Percentiles rank a stretch among this genome's conserved stretches.
These are phyloP conservation scores for Dasyurus viverrinus DNA, from an alignment of 2,113 vertebrate species.

Conservation along the genomic window DNA sequence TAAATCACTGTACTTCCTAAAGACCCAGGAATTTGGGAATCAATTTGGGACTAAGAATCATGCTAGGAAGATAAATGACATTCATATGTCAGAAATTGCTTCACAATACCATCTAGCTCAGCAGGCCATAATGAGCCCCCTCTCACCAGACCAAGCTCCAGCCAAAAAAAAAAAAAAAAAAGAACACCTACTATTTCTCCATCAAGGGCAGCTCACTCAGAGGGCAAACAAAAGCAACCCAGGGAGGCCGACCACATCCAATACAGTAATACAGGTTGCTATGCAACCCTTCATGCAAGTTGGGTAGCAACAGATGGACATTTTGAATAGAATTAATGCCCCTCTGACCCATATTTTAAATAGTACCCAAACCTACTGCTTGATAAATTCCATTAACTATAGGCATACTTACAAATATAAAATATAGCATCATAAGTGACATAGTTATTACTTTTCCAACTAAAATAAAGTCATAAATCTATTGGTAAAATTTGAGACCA, in stretches of 20 bases:
- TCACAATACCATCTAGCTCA: constrained; percentile 46
- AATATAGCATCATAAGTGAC: constrained; percentile 51
- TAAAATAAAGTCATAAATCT: constrained; percentile 69
- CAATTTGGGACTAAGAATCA: constrained; percentile 69
- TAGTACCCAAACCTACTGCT: constrained; percentile 48
- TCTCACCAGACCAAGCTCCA: constrained; percentile 56
- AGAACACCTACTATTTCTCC: constrained; percentile 72
- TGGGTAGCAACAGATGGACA: constrained; percentile 76
- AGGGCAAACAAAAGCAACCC: constrained; percentile 71
- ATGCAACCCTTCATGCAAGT: constrained; percentile 43
- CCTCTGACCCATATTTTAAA: constrained; percentile 76
- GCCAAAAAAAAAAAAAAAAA: constrained; percentile 47
- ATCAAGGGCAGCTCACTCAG: constrained; percentile 63
- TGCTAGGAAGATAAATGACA: constrained; percentile 70
- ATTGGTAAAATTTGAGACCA: constrained; percentile 58
- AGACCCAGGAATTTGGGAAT: constrained; percentile 69
- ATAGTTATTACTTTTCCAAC: constrained; percentile 51
- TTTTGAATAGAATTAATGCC: constrained; percentile 75
- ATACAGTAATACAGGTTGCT: constrained; percentile 58
- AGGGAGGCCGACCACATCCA: constrained; percentile 66
- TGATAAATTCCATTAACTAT: constrained; percentile 72
- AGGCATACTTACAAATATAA: constrained; percentile 62
- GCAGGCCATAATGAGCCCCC: constrained; percentile 62
- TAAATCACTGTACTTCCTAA: constrained; percentile 57
- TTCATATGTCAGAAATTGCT: constrained; percentile 61